Percentiles rank a stretch among this genome's conserved stretches.
These are phyloP conservation scores for Rhodinocichla rosea DNA, from an alignment of 2,113 vertebrate species.

Conservation along the genomic window DNA sequence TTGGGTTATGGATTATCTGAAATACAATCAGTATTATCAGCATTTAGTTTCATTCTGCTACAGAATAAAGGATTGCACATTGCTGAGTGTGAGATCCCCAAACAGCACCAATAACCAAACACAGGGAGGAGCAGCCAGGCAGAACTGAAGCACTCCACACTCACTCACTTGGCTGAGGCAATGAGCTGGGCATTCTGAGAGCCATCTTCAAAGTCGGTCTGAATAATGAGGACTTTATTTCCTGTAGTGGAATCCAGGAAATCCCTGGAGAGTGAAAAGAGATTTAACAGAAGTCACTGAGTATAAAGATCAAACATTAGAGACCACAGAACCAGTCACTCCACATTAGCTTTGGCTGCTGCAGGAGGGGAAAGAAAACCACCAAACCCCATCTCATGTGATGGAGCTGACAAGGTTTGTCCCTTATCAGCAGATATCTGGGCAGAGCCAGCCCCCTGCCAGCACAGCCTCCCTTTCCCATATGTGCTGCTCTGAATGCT, in stretches of 20 bases:
- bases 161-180: slow-evolving; percentile 90
- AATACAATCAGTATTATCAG: not conserved
- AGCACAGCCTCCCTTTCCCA: not conserved
- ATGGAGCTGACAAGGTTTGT: not conserved
- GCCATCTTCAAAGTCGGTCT: slow-evolving; percentile 86
- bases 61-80: not conserved
- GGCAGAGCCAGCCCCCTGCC: not conserved
- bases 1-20: not conserved
- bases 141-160: not conserved
- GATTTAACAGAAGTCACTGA: not conserved
- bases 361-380: not conserved
- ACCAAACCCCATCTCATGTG: not conserved
- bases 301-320: not conserved
- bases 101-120: not conserved
- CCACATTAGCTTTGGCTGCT: not conserved
- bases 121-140: not conserved
- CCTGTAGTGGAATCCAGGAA: slow-evolving; percentile 66
- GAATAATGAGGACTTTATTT: slow-evolving; percentile 87
- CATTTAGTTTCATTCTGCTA: not conserved
- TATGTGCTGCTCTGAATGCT: not conserved
- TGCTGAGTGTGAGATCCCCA: not conserved
- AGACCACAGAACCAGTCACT: not conserved
- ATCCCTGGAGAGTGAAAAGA: slow-evolving; percentile 60
- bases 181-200: slow-evolving; percentile 82
- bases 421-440: not conserved